Percentiles rank a stretch among this genome's conserved stretches.
phyloP scores from a whole-genome alignment of 2,113 vertebrate genomes.

The Lynx canadensis region DNA sequence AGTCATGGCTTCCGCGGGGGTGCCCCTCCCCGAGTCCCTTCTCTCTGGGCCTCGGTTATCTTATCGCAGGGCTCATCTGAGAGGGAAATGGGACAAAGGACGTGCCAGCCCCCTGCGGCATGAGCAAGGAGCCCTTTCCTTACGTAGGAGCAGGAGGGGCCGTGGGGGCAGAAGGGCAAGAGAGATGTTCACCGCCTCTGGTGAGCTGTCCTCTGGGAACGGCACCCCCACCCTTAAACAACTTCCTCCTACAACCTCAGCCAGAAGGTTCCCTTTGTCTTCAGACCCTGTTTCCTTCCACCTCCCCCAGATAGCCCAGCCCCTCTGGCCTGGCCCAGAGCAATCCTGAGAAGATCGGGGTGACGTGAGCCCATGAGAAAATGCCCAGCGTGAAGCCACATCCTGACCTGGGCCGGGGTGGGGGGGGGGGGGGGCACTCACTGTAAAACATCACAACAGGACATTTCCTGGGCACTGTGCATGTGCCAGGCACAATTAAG shows the following conservation, averaged over 20 bases:
- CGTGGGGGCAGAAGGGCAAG: accelerated
- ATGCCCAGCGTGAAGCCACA: neutral
- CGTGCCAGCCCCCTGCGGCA: neutral
- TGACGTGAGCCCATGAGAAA: neutral
- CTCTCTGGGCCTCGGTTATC: neutral
- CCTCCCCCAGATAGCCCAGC: neutral
- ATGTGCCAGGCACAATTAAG: neutral
- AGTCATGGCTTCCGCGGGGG: accelerated
- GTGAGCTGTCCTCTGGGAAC: neutral
- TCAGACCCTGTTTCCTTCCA: neutral
- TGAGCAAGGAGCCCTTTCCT: neutral
- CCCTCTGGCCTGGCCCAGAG: neutral
- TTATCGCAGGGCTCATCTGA: neutral
- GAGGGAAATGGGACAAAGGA: neutral
- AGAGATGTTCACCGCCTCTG: neutral
- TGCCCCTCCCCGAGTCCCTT: too few relatives aligned
- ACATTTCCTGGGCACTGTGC: neutral
- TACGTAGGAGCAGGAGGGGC: neutral
- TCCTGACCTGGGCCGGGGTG: neutral
- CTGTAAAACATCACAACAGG: neutral
- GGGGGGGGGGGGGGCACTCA: accelerated
- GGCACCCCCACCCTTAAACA: neutral
- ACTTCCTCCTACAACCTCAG: neutral
- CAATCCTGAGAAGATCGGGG: neutral
- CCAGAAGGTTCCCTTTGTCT: neutral